These are phyloP conservation scores for Xylota sylvarum DNA, from an alignment of 2,888 invertebrate species.

Conservation along the genomic window DNA sequence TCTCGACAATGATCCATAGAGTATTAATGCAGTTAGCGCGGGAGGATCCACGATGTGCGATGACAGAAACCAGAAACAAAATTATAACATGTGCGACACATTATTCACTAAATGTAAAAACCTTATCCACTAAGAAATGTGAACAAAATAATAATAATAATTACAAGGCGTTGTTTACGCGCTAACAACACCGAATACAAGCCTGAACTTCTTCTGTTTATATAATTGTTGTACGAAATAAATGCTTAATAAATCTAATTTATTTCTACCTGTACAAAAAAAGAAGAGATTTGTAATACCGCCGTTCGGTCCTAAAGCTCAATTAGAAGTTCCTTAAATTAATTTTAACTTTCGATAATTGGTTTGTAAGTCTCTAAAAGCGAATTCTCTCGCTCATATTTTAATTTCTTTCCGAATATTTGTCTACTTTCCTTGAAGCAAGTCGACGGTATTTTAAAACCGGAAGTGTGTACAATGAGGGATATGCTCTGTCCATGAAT, in stretches of 20 bases:
- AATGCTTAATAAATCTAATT: constrained; percentile 52
- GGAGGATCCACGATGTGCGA: too few species aligned
- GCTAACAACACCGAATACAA: neutral
- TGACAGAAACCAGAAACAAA: too few species aligned
- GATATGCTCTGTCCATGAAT: constrained; percentile 40
- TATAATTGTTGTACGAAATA: neutral
- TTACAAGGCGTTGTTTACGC: too few species aligned
- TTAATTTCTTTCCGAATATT: constrained; percentile 27
- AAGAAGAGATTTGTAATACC: constrained; percentile 4
- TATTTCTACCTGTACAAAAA: neutral
- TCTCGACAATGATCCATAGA: too few species aligned
- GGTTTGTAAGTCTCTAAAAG: constrained; percentile 40
- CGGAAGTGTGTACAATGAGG: constrained; percentile 74
- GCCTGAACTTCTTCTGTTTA: neutral
- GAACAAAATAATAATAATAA: too few species aligned
- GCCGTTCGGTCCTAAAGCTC: constrained; percentile 25
- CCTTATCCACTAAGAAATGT: too few species aligned
- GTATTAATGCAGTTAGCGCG: too few species aligned
- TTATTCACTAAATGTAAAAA: too few species aligned
- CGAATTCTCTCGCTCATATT: neutral
- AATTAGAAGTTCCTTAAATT: constrained; percentile 54
- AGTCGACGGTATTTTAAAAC: constrained; percentile 52
- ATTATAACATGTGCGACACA: too few species aligned
- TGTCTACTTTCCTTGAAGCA: constrained; percentile 43
- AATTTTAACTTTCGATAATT: constrained; percentile 52